A percentile compares a stretch with the other conserved stretches of the same genome.
These are phyloP conservation scores for Chelidonichthys spinosus DNA, from an alignment of 2,797 vertebrate species.

Conservation along the genomic window DNA sequence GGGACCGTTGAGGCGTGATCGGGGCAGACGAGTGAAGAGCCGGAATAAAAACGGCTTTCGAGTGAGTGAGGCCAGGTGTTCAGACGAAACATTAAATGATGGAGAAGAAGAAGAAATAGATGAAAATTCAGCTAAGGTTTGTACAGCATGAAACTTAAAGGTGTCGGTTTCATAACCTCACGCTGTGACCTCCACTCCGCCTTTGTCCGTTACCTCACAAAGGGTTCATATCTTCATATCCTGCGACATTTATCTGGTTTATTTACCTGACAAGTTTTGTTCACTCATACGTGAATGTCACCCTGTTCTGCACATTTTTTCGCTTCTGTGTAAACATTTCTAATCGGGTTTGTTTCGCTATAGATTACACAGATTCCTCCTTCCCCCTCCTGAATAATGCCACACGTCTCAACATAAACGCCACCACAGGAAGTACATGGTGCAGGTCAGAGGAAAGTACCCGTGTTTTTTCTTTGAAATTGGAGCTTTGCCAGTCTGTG, in stretches of 20 bases:
- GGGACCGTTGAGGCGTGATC: slow-evolving; percentile 6
- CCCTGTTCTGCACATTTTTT: background rate
- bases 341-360: slow-evolving; percentile 20
- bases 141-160: slow-evolving; percentile 4
- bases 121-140: slow-evolving; percentile 2
- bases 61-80: background rate
- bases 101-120: background rate
- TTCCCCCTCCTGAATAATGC: background rate
- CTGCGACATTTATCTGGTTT: background rate
- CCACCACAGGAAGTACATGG: background rate
- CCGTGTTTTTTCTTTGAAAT: slow-evolving; percentile 17
- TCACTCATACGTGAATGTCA: slow-evolving; percentile 28
- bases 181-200: background rate
- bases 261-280: slow-evolving; percentile 6
- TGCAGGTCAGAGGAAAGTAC: slow-evolving; percentile 39
- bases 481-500: slow-evolving; percentile 28
- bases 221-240: background rate
- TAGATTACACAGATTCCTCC: slow-evolving; percentile 5
- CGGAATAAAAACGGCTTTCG: background rate
- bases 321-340: slow-evolving; percentile 17
- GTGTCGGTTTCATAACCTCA: background rate
- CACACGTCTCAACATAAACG: slow-evolving; percentile 30
- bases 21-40: background rate
- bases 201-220: slow-evolving; percentile 7
- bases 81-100: background rate